Evolutionary conservation across 2,797 vertebrate genomes (phyloP).

Genomic region (Rhinoraja longicauda): DNA sequence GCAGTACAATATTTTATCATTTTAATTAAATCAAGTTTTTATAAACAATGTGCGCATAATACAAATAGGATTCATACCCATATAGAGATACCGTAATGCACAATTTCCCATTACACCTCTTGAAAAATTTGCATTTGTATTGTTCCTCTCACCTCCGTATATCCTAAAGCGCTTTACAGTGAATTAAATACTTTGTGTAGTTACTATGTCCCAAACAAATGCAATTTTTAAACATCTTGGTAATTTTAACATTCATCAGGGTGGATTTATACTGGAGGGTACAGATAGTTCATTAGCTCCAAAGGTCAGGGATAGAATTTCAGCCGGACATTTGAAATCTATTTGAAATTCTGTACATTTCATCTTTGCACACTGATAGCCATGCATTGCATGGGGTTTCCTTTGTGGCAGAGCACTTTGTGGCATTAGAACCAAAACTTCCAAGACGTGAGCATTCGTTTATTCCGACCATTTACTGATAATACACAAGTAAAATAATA

Average conservation of each 20-base stretch:
- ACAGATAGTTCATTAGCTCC: neutral
- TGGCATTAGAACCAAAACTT: neutral
- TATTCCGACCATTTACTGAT: neutral
- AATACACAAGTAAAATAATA: neutral
- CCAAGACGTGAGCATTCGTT: neutral
- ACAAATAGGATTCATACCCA: conserved; percentile 35
- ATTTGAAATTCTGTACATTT: neutral
- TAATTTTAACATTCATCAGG: neutral
- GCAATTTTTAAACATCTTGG: neutral
- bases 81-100: conserved; percentile 30
- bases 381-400: neutral
- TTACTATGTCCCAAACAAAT: conserved; percentile 14
- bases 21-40: conserved; percentile 31
- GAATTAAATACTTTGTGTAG: conserved; percentile 15
- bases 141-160: neutral
- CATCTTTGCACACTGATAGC: conserved; percentile 4
- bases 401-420: neutral
- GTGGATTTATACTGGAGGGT: neutral
- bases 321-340: neutral
- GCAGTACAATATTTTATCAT: conserved; percentile 36
- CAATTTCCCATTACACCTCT: conserved; percentile 36
- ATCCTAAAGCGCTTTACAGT: neutral
- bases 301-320: neutral
- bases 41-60: conserved; percentile 29
- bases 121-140: conserved; percentile 5